These are phyloP conservation scores for Harmothoe impar DNA, from an alignment of 2,888 invertebrate species.

Conservation along the genomic window DNA sequence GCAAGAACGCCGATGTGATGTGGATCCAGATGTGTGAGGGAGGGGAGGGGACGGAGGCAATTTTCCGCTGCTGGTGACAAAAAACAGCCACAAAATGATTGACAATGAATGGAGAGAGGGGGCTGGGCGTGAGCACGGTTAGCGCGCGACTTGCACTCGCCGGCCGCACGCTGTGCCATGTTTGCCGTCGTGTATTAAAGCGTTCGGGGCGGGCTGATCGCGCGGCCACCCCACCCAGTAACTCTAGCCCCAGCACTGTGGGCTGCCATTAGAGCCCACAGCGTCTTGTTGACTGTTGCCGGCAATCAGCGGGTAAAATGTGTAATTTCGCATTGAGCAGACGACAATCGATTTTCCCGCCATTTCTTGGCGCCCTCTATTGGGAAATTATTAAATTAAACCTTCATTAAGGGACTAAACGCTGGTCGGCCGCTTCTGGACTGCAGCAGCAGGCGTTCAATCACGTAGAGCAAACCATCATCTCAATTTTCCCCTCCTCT, in stretches of 20 bases:
- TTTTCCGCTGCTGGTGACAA: background rate
- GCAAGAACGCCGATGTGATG: too few relatives aligned
- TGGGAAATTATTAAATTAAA: slow-evolving; percentile 64
- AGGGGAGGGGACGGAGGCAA: background rate
- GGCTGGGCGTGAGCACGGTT: background rate
- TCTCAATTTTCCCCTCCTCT: slow-evolving; percentile 50
- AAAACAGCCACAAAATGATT: slow-evolving; percentile 29
- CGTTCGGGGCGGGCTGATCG: background rate
- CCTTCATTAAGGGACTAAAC: slow-evolving; percentile 59
- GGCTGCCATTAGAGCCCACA: slow-evolving; percentile 40
- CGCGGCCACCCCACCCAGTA: background rate
- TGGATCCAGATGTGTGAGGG: too few relatives aligned
- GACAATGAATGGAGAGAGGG: slow-evolving; percentile 18
- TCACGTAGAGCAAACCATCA: slow-evolving; percentile 52
- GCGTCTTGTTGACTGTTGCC: slow-evolving; percentile 43
- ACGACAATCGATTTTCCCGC: slow-evolving; percentile 42
- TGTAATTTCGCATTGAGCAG: slow-evolving; percentile 61
- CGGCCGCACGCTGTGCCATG: background rate
- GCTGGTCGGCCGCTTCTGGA: background rate
- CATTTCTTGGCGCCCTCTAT: slow-evolving; percentile 47
- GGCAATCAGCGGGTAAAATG: slow-evolving; percentile 62
- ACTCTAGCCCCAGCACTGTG: background rate
- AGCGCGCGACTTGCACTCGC: background rate
- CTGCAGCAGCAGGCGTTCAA: background rate
- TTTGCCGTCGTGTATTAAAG: slow-evolving; percentile 26